These are phyloP conservation scores for Hyla sarda DNA, from an alignment of 2,113 vertebrate genomes.

Conservation along the genomic window DNA sequence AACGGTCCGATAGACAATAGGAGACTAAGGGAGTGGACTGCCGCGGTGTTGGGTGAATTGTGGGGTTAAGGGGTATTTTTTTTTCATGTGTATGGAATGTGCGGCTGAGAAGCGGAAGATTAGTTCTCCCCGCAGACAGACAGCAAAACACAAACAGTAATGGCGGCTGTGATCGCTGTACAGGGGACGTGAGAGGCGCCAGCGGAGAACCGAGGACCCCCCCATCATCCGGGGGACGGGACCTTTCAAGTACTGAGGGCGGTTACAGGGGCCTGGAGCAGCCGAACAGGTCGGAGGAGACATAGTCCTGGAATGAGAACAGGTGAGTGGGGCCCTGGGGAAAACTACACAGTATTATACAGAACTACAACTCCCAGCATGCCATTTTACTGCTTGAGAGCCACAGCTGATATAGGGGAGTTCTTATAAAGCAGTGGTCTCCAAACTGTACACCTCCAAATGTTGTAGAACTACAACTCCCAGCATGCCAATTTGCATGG, in stretches of 20 bases:
- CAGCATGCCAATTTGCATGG: no score
- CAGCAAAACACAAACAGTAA: constrained; percentile 56
- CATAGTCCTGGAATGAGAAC: constrained; percentile 20
- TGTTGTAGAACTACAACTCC: no score
- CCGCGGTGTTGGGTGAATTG: neutral
- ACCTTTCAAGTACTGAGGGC: neutral
- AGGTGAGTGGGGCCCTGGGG: neutral
- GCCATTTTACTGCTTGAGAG: no score
- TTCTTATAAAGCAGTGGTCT: no score
- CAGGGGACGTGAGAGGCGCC: constrained; percentile 3
- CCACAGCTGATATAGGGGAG: no score
- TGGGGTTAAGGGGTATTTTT: neutral
- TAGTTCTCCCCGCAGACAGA: neutral
- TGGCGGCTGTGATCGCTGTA: neutral
- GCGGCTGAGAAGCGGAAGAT: neutral
- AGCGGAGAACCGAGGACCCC: neutral
- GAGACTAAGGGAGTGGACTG: accelerated
- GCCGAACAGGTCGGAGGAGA: neutral
- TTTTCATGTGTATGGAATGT: constrained; percentile 11
- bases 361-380: no score
- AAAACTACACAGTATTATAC: neutral
- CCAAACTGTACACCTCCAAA: no score
- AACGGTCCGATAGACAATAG: neutral
- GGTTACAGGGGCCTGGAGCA: neutral
- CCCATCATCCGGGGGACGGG: accelerated